Conservation (phyloP, 1,140 invertebrate genomes). For the Manduca sexta region DNA sequence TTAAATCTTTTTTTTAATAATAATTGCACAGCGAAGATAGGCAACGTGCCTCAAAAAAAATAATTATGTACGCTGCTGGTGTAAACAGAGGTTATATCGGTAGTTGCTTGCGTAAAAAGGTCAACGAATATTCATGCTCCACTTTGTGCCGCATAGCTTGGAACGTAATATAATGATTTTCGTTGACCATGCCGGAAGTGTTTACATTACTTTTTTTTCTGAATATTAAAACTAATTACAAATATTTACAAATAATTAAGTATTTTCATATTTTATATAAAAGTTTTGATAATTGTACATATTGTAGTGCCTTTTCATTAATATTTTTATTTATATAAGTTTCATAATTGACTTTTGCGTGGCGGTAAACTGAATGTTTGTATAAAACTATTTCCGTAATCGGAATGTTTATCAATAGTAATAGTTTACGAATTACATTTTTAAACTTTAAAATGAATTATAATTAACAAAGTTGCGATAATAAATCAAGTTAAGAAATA, state of each 20-base stretch:
- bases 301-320: too few species aligned
- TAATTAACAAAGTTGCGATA: neutral
- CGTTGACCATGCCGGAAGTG: constrained; percentile 7
- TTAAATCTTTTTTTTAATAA: too few species aligned
- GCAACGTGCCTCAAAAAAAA: too few species aligned
- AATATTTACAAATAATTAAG: too few species aligned
- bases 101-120: neutral
- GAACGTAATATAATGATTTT: constrained; percentile 22
- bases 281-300: too few species aligned
- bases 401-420: neutral
- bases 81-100: neutral
- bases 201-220: neutral
- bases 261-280: too few species aligned
- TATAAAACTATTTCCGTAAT: neutral
- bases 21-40: too few species aligned
- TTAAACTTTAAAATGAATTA: neutral
- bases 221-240: neutral
- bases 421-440: too few species aligned
- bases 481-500: neutral
- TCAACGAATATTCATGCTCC: neutral
- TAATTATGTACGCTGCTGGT: too few species aligned
- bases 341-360: too few species aligned
- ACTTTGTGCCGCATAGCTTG: neutral
- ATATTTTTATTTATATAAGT: too few species aligned
- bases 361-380: neutral